A percentile compares a stretch with the other conserved stretches of the same genome.
These are phyloP conservation scores for Onthophagus sagittarius DNA, from an alignment of 2,888 invertebrate species.

Conservation along the genomic window DNA sequence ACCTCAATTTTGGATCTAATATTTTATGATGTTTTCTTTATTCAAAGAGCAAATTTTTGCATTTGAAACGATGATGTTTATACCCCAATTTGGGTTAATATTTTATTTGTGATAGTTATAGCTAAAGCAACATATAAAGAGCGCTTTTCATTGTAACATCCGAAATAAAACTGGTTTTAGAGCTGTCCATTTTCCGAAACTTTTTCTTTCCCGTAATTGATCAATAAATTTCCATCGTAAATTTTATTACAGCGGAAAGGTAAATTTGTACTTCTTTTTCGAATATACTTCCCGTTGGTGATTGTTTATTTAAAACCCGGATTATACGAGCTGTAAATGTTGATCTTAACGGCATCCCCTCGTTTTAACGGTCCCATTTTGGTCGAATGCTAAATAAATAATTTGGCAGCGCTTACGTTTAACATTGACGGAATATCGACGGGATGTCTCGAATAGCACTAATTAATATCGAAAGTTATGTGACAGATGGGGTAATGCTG, in stretches of 20 bases:
- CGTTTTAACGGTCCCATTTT: constrained; percentile 32
- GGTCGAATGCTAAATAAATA: constrained; percentile 11
- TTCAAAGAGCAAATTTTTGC: no score
- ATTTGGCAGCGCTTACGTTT: background rate
- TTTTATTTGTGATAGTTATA: no score
- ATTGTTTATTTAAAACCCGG: constrained; percentile 32
- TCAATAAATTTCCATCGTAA: constrained; percentile 23
- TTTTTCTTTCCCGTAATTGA: constrained; percentile 16
- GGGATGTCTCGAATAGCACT: background rate
- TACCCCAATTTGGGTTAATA: no score
- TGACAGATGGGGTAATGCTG: background rate
- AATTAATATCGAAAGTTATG: background rate
- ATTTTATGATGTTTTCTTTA: no score
- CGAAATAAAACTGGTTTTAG: background rate
- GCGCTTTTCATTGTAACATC: background rate
- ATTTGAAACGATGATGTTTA: no score
- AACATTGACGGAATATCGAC: background rate
- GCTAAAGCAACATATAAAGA: no score
- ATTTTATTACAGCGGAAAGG: constrained; percentile 19
- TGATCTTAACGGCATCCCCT: constrained; percentile 31
- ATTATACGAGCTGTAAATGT: constrained; percentile 40
- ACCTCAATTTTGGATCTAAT: no score
- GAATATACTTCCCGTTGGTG: constrained; percentile 2
- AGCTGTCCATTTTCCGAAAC: background rate
- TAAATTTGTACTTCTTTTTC: background rate